Percentiles rank a stretch among this genome's conserved stretches.
These are phyloP conservation scores for Morus bassanus DNA, from an alignment of 2,797 vertebrate genomes.

Conservation along the genomic window DNA sequence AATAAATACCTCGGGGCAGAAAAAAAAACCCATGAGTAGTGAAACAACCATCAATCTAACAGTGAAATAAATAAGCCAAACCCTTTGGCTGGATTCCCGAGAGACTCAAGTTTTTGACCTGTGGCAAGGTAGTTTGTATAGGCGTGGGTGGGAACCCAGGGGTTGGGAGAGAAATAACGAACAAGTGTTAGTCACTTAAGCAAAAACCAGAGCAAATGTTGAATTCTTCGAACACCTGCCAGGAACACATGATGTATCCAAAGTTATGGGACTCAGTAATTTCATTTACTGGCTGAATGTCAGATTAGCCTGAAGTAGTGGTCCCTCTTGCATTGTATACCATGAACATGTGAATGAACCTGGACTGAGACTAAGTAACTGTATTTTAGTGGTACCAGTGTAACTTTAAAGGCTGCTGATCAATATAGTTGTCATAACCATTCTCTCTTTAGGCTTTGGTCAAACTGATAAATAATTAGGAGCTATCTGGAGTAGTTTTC, in stretches of 20 bases:
- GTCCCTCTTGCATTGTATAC: not conserved
- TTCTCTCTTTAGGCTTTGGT: not conserved
- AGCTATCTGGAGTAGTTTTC: not conserved
- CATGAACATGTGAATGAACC: not conserved
- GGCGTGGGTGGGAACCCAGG: not conserved
- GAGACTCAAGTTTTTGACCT: not conserved
- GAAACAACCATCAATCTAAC: not conserved
- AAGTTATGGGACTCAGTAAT: not conserved
- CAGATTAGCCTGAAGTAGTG: not conserved
- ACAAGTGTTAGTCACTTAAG: not conserved
- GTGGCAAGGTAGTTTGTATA: not conserved
- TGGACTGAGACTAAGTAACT: not conserved
- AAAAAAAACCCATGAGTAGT: fast-evolving
- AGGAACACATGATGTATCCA: not conserved
- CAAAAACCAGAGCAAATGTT: not conserved
- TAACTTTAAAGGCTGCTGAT: not conserved
- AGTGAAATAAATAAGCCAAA: not conserved
- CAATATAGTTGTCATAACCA: not conserved
- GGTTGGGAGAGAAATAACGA: not conserved
- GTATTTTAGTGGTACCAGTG: not conserved
- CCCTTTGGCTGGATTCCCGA: not conserved
- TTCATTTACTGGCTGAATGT: not conserved
- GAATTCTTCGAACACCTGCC: not conserved
- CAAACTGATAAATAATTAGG: not conserved
- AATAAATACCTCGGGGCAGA: not conserved